Percentiles rank a stretch among this genome's conserved stretches.
phyloP scores from a whole-genome alignment of 2,888 invertebrate genomes.

The Polylopha cassiicola region DNA sequence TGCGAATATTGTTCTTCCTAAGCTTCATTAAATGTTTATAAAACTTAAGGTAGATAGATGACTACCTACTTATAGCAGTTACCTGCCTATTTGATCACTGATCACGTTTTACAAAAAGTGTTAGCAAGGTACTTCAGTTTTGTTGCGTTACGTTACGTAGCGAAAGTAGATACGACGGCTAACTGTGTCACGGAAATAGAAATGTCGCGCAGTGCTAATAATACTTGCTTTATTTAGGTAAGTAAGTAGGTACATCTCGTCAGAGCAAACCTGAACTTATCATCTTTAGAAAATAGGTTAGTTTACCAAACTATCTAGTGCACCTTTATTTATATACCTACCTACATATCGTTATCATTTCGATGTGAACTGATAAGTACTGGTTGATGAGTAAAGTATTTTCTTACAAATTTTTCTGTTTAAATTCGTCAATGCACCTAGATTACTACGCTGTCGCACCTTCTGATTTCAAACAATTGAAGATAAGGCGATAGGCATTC shows the following conservation, averaged over 20 bases:
- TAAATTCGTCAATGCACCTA: conserved; percentile 20
- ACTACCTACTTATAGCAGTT: too few relatives aligned
- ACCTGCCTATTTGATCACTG: too few relatives aligned
- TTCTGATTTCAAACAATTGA: conserved; percentile 28
- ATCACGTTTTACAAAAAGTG: too few relatives aligned
- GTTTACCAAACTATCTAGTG: conserved; percentile 41
- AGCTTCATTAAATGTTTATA: too few relatives aligned
- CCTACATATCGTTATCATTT: conserved; percentile 42
- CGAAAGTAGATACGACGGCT: conserved; percentile 16
- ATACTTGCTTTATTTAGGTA: conserved; percentile 40
- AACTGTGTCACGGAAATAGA: conserved; percentile 38
- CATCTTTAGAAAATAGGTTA: conserved; percentile 57
- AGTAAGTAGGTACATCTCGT: conserved; percentile 35
- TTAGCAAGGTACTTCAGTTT: too few relatives aligned
- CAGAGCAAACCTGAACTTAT: conserved; percentile 37
- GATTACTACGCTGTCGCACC: conserved; percentile 33
- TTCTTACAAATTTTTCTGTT: conserved; percentile 36
- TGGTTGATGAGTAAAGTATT: conserved; percentile 29
- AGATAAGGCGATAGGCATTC: conserved; percentile 35
- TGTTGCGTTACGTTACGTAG: conserved; percentile 3
- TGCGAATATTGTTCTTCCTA: too few relatives aligned
- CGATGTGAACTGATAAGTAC: conserved; percentile 55
- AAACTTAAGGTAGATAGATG: too few relatives aligned
- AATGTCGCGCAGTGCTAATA: conserved; percentile 58
- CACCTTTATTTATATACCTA: conserved; percentile 22